Conservation (phyloP, 2,113 vertebrate species). For the Embiotoca jacksoni region DNA sequence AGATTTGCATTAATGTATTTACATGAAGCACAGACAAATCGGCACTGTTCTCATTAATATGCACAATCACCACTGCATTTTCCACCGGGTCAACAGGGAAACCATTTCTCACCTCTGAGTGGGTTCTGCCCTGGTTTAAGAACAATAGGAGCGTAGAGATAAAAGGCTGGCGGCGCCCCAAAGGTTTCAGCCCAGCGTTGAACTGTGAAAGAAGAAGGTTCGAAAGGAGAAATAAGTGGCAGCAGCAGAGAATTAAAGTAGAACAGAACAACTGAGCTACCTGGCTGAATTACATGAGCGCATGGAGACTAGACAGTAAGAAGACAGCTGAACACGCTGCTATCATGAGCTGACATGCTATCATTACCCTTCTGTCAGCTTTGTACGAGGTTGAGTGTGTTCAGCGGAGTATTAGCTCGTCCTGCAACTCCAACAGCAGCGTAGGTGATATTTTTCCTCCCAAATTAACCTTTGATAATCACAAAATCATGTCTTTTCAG, state of each 20-base stretch:
- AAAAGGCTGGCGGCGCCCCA: background rate
- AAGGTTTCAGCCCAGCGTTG: background rate
- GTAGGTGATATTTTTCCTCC: no score
- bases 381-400: no score
- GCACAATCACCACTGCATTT: background rate
- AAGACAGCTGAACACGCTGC: no score
- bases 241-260: background rate
- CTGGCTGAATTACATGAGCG: background rate
- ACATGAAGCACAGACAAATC: background rate
- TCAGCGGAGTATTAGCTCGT: no score
- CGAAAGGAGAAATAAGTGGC: background rate
- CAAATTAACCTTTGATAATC: no score
- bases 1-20: constrained; percentile 46
- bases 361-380: no score
- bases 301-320: no score
- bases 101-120: background rate
- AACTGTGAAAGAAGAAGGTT: background rate
- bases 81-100: background rate
- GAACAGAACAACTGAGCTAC: background rate
- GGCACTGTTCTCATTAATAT: constrained; percentile 20
- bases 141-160: background rate
- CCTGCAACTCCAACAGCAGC: no score
- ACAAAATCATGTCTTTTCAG: no score
- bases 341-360: no score
- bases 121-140: constrained; percentile 1